Percentiles rank a stretch among this genome's conserved stretches.
phyloP scores from a whole-genome alignment of 2,113 vertebrate species.

The Chaetorhynchus papuensis region DNA sequence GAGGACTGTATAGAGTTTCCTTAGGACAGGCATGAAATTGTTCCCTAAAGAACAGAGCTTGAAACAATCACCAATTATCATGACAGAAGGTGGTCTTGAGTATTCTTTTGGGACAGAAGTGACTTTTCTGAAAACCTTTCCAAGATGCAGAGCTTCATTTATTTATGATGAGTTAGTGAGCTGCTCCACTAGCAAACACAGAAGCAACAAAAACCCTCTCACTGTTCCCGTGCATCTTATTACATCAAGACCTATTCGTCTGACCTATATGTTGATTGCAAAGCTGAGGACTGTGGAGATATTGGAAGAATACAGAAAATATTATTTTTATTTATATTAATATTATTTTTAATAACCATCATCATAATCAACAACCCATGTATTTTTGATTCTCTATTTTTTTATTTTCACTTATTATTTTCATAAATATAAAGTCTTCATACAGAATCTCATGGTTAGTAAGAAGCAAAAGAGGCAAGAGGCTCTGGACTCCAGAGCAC shows the following conservation, averaged over 20 bases:
- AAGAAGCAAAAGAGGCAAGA: not conserved
- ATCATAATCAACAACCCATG: not conserved
- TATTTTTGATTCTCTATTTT: not conserved
- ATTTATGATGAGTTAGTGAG: not conserved
- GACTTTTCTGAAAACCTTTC: not conserved
- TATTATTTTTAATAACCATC: not conserved
- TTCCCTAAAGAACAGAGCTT: not conserved
- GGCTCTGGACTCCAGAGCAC: not conserved
- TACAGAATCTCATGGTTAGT: not conserved
- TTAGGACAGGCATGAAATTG: not conserved
- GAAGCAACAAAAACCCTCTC: not conserved
- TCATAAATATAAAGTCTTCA: not conserved
- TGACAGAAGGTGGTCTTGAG: not conserved
- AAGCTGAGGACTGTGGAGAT: not conserved
- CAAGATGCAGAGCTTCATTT: not conserved
- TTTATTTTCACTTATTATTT: not conserved
- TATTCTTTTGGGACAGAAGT: not conserved
- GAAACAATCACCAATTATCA: not conserved
- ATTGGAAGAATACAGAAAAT: not conserved
- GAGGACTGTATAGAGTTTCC: not conserved
- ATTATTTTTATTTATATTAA: not conserved
- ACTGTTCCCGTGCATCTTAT: not conserved
- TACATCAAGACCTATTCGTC: fast-evolving
- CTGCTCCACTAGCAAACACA: not conserved
- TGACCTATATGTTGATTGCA: not conserved